Base-by-base conservation (phyloP, 2,888 invertebrate genomes). In the Ecliptopera silaceata region DNA sequence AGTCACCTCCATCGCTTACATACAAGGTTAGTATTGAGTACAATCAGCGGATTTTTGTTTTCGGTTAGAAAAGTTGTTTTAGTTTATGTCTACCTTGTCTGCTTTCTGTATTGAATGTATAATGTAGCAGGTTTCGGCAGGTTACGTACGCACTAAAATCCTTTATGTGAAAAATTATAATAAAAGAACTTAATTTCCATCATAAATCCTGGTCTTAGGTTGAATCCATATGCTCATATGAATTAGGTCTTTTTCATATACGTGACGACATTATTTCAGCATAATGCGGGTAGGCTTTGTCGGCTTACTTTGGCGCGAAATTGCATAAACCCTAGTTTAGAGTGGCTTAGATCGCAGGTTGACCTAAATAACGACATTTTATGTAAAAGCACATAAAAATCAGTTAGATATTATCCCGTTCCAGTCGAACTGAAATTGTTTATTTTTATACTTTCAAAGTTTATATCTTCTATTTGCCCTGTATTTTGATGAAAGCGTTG, bases 1-100 rank as follows among this genome's bases (percentile, higher is more conserved):
- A 96, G 77, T 84, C 86, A 48, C 96, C 95, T 70, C 93, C 93
- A 10, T 95, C 96, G 70, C 92, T 97, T 64, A 93, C 94, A 46
- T 96, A 97, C 88, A 98, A 99, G 93, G 90, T 88, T 66, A 56
- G 11, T 22, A 5, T n/a, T n/a, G 11, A 31, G 31, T 31, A 29
- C 29, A 4, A 32, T n/a, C n/a, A n/a, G n/a, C n/a, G n/a, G n/a
- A n/a, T n/a, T n/a, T n/a, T n/a, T n/a, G n/a, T 12, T 12, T 32
- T n/a, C 12, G 1, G 4, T 12, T 32, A 4, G n/a, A n/a, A 12
- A 12, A 3, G n/a, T 32, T 32, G 4, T 6, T 1, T 32, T n/a
- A 3, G 12, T 32, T 32, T 32, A 4, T 32, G 12, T n/a, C 2
- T 32, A 32, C 4, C 2, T 32, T 12, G 32, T n/a, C 3, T 32